Evolutionary conservation across 2,113 vertebrate genomes (phyloP), one percentile per base, ranked within the genome.

Genomic region (Sula dactylatra): DNA sequence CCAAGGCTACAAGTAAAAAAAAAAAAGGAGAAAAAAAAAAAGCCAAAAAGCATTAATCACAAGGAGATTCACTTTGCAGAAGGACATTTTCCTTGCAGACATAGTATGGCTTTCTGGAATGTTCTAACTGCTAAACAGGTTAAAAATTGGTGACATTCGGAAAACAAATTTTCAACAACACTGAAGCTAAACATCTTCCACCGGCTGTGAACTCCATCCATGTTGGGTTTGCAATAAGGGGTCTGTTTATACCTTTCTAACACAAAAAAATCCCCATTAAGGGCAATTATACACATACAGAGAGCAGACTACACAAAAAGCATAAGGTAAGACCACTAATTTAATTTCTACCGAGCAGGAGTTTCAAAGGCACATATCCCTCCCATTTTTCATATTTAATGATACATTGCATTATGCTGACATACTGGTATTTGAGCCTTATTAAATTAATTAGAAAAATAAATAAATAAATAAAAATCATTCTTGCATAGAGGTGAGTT

Each of bases 391-490:
- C 44, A 26, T 71, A 59, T 50, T 42, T 89, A 82, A 82, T 87
- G 58, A 80, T 90, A 67, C 2, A 27, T 47, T 78, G 14, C 25
- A 34, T 54, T 88, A 59, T 36, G n/a, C 32, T 71, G 82, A 74
- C 67, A 86, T 86, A 78, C 6, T 47, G 16, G 10, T 34, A 38
- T 44, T 96, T 78, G 13, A 78, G 13, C 20, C 27, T 88, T 72
- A 82, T 58, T 80, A 65, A 82, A 90, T 88, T 87, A 78, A 84
- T 70, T 31, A 42, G 10, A 27, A 81, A 81, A 95, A 83, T 70
- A 78, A 50, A 27, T 13, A 25, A 61, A 42, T 29, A 17, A 6
- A 65, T 56, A 50, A 31, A 47, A 12, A 16, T 3, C 0, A 0
- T 56, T 77, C 29, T 21, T 66, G 1, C 2, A 1, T 3, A 36